Conservation (phyloP, 2,113 vertebrate species). For the Epinephelus cyanopodus region DNA sequence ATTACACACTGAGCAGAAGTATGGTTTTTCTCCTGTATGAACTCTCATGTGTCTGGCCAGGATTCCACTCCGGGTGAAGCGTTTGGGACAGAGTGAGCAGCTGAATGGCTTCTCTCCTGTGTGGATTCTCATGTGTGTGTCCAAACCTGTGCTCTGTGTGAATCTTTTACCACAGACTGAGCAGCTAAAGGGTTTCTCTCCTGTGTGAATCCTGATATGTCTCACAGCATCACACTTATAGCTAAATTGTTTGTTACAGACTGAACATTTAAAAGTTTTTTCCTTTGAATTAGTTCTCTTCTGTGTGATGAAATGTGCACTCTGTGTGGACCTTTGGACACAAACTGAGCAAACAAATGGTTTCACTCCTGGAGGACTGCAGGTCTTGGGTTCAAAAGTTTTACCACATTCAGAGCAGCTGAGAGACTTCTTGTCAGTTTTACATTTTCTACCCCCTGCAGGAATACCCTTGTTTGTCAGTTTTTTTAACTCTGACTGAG, state of each 20-base stretch:
- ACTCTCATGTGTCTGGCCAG: constrained; percentile 31
- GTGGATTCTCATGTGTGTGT: constrained; percentile 13
- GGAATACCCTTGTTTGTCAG: neutral
- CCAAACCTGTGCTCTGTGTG: neutral
- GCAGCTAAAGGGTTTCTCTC: constrained; percentile 22
- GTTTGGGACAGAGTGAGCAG: neutral
- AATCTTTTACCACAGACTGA: neutral
- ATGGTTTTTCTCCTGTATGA: constrained; percentile 29
- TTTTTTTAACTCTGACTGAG: constrained; percentile 1
- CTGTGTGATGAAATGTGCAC: neutral
- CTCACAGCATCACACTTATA: neutral
- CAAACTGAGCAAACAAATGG: neutral
- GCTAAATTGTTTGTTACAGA: constrained; percentile 2
- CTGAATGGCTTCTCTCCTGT: constrained; percentile 16
- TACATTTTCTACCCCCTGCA: neutral
- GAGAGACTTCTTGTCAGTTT: neutral
- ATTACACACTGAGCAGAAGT: constrained; percentile 9
- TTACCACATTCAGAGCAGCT: constrained; percentile 45
- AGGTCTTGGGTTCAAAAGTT: constrained; percentile 10
- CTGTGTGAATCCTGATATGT: constrained; percentile 12
- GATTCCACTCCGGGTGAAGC: neutral
- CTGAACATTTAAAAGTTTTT: neutral
- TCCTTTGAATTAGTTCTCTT: neutral
- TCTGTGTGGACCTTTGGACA: neutral
- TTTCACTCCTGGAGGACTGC: neutral